Evolutionary conservation across 2,797 vertebrate genomes (phyloP).

Genomic region (Chelidonichthys spinosus): DNA sequence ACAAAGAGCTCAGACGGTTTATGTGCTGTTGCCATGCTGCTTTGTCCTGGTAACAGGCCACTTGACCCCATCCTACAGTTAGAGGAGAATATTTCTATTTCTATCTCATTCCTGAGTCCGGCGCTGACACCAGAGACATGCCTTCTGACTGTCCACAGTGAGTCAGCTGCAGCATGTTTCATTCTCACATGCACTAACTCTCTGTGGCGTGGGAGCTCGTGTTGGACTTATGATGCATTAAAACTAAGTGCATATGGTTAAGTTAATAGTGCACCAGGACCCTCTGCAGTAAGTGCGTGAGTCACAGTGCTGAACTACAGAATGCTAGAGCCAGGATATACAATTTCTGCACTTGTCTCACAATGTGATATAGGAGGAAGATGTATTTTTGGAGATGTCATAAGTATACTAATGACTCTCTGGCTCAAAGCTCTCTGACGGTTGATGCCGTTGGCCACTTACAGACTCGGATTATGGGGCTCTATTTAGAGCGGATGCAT

Average conservation of each 20-base stretch:
- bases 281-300: conserved; percentile 8
- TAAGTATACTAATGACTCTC: conserved; percentile 60
- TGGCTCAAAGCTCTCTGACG: conserved; percentile 49
- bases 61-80: conserved; percentile 48
- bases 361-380: conserved; percentile 27
- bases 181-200: conserved; percentile 45
- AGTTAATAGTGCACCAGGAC: conserved; percentile 16
- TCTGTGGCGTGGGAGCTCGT: conserved; percentile 35
- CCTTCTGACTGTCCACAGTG: conserved; percentile 51
- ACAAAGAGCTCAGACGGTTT: conserved; percentile 37
- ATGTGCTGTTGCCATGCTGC: conserved; percentile 49
- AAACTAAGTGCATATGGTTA: conserved; percentile 44
- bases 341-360: conserved; percentile 39
- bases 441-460: conserved; percentile 53
- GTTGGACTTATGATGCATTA: conserved; percentile 37
- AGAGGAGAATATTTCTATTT: conserved; percentile 62
- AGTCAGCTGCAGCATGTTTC: conserved; percentile 57
- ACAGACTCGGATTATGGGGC: conserved; percentile 40
- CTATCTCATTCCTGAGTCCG: conserved; percentile 43
- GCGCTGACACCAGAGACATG: conserved; percentile 59
- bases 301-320: conserved; percentile 20
- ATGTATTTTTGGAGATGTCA: conserved; percentile 60
- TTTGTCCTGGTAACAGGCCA: conserved; percentile 56
- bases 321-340: conserved; percentile 38
- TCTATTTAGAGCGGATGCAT: conserved; percentile 41